Conservation (phyloP, 1,140 invertebrate species). For the Cherax quadricarinatus region DNA sequence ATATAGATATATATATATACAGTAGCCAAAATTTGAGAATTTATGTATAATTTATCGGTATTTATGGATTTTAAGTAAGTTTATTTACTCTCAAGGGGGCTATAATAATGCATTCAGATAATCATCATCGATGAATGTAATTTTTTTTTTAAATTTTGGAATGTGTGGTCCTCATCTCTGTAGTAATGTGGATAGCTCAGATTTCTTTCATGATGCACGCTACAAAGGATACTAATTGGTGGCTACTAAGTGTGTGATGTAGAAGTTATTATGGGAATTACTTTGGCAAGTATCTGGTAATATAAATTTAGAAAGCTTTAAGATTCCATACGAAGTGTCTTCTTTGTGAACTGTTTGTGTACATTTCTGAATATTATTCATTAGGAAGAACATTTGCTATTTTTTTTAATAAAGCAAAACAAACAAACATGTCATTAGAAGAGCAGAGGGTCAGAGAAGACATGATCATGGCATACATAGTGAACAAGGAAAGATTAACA, state of each 20-base stretch:
- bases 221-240: not conserved
- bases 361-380: no score
- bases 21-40: not conserved
- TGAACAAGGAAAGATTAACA: no score
- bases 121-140: not conserved
- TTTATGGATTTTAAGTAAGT: not conserved
- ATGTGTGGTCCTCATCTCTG: conserved; percentile 1
- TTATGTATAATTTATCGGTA: not conserved
- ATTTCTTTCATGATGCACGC: not conserved
- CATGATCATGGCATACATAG: no score
- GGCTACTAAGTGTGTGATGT: not conserved
- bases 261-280: not conserved
- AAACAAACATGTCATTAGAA: no score
- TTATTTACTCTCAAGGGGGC: not conserved
- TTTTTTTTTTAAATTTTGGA: not conserved
- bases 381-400: no score
- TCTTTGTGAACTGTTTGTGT: no score
- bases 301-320: no score
- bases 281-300: not conserved
- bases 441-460: no score
- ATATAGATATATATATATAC: no score
- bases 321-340: no score
- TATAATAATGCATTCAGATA: not conserved
- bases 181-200: conserved; percentile 21
- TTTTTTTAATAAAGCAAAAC: no score